Evolutionary conservation across 2,888 invertebrate species (phyloP), one percentile per base, ranked within the genome.

Genomic region (Polydesmus complanatus): DNA sequence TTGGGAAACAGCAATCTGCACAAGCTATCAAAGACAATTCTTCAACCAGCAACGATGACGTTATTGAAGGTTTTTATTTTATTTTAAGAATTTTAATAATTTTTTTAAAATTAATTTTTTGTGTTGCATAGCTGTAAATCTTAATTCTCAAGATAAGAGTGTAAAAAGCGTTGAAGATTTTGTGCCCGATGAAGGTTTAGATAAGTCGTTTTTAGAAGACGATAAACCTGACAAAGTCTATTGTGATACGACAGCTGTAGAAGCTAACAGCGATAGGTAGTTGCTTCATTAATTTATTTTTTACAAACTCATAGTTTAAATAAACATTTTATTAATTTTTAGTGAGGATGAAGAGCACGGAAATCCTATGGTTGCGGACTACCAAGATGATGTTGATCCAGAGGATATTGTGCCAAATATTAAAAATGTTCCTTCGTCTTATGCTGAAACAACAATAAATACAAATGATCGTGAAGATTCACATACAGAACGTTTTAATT

Each of bases 341-440:
- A 78, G 71, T 60, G 87, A 87, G 62, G 69, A 69, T 21, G 70
- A 69, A 48, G 63, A 58, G 27, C 61, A 50, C 26, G 82, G 80
- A 5, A 89, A 88, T 77, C 89, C 89, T 25, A 76, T 86, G 69
- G 88, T 93, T 0, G 85, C 87, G 26, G 84, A 85, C 56, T 85
- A 86, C 66, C 86, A 88, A 73, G 91, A 92, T 70, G 91, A 92
- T 70, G 75, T 90, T 53, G 85, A 85, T 67, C 82, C 83, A 0
- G 82, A 82, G 54, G 83, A 84, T 64, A 60, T 19, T 27, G 37
- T 54, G 25, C 49, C 27, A 59, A 23, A 27, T 50, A 49, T 37
- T 37, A 37, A 14, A 37, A 37, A 37, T 37, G 37, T 8, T 37
- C 5, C 37, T 37, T 37, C 37, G 14, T 37, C 37, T 37, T 37